Evolutionary conservation across 2,888 invertebrate genomes (phyloP).

Genomic region (Pandemis cinnamomeana): DNA sequence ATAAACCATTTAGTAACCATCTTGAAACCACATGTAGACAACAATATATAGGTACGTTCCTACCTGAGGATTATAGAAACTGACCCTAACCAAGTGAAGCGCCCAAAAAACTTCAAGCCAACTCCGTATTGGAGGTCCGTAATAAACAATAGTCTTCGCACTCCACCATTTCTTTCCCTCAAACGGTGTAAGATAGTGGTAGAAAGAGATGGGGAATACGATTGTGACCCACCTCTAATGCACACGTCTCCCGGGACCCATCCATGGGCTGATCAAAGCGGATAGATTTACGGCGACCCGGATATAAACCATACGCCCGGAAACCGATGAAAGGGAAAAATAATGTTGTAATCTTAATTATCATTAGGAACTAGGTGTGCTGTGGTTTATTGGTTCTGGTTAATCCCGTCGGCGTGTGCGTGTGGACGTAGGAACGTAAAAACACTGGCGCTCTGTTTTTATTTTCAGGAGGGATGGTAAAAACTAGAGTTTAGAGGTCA

Average conservation of each 20-base stretch:
- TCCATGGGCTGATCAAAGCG: conserved; percentile 58
- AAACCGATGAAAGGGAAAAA: conserved; percentile 62
- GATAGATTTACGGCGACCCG: conserved; percentile 62
- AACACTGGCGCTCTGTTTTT: too few relatives aligned
- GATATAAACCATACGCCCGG: conserved; percentile 71
- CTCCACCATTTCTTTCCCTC: not conserved
- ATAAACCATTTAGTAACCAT: too few relatives aligned
- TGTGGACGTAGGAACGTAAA: not conserved
- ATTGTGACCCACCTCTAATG: conserved; percentile 34
- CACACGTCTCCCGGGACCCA: conserved; percentile 44
- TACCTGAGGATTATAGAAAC: not conserved
- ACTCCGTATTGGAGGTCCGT: conserved; percentile 42
- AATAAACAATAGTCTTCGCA: conserved; percentile 46
- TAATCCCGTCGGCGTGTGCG: not conserved
- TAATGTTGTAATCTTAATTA: conserved; percentile 45
- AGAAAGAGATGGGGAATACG: not conserved
- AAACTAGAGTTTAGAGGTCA: too few relatives aligned
- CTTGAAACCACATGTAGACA: too few relatives aligned
- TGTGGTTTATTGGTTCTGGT: conserved; percentile 31
- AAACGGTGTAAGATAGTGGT: not conserved
- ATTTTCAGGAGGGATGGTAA: too few relatives aligned
- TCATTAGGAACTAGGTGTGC: conserved; percentile 38
- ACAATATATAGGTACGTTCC: not conserved
- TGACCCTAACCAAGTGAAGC: not conserved
- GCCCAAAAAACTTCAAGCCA: not conserved